Evolutionary conservation across 2,113 vertebrate species (phyloP).

Genomic region (Cettia cetti): DNA sequence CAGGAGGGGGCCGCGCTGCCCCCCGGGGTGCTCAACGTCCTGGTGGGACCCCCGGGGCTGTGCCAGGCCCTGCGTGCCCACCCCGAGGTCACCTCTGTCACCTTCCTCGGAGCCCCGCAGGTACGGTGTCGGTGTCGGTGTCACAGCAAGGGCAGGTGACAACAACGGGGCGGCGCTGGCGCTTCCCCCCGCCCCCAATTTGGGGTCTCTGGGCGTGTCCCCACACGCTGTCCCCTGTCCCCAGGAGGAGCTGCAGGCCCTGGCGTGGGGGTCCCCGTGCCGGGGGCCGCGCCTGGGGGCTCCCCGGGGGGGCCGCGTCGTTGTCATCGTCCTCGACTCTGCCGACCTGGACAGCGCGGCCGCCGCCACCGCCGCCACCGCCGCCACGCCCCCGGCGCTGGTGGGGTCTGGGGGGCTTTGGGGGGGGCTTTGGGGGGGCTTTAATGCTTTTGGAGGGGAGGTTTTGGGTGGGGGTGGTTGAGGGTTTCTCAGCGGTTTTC

Average conservation of each 20-base stretch:
- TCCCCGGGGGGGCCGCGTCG: not conserved
- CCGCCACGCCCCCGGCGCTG: not conserved
- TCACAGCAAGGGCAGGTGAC: not conserved
- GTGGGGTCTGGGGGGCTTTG: too few relatives aligned
- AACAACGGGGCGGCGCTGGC: not conserved
- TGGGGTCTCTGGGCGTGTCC: not conserved
- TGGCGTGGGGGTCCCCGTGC: not conserved
- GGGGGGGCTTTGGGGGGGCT: not conserved
- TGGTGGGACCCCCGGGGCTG: not conserved
- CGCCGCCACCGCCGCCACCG: rapidly evolving
- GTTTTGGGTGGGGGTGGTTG: too few relatives aligned
- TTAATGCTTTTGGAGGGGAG: too few relatives aligned
- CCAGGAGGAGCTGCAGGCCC: not conserved
- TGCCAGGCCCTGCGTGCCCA: not conserved
- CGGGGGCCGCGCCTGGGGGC: not conserved
- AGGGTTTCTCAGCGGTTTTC: not conserved
- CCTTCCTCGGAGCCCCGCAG: not conserved
- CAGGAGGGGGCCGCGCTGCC: not conserved
- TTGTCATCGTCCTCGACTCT: not conserved
- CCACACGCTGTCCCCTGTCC: not conserved
- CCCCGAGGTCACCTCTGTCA: not conserved
- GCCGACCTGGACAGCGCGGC: not conserved
- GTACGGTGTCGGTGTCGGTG: rapidly evolving
- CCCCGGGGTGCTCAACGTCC: not conserved
- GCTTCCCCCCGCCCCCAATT: too few relatives aligned